These are phyloP conservation scores for Helleia helle DNA, from an alignment of 2,888 invertebrate genomes.

Conservation along the genomic window DNA sequence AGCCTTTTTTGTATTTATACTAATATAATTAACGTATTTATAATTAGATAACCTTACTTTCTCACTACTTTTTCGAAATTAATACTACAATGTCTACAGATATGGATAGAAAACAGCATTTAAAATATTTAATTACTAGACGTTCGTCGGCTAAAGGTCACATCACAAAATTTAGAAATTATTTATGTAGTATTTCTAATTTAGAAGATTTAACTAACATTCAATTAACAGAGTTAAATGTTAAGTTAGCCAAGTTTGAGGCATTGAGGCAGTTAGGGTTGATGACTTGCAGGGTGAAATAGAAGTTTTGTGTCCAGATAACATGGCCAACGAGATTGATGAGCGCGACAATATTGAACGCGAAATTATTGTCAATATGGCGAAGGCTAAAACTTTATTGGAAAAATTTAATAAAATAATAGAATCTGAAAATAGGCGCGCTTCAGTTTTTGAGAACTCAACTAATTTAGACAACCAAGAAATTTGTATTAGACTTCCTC, in stretches of 20 bases:
- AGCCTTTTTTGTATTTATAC: no score
- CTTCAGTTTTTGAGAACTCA: no score
- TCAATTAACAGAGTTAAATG: conserved; percentile 5
- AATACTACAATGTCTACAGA: no score
- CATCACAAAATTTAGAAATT: conserved; percentile 11
- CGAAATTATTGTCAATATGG: conserved; percentile 9
- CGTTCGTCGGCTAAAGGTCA: conserved; percentile 10
- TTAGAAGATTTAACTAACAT: conserved; percentile 1
- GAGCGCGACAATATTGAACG: conserved; percentile 9
- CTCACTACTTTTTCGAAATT: no score
- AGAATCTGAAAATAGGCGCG: neutral
- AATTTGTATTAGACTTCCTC: conserved; percentile 1
- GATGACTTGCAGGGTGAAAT: conserved; percentile 12
- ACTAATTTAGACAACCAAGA: no score
- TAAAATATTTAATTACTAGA: no score
- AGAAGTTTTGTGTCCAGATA: conserved; percentile 6
- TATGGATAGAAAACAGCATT: no score
- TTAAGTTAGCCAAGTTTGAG: conserved; percentile 9
- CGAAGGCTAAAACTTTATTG: conserved; percentile 10
- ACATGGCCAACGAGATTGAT: conserved; percentile 2
- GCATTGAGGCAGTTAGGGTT: conserved; percentile 6
- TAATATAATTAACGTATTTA: no score
- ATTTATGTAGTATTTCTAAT: conserved; percentile 4
- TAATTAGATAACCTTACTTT: no score
- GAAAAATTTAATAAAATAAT: conserved; percentile 3